These are phyloP conservation scores for Ceryle rudis DNA, from an alignment of 2,797 vertebrate genomes.

Conservation along the genomic window DNA sequence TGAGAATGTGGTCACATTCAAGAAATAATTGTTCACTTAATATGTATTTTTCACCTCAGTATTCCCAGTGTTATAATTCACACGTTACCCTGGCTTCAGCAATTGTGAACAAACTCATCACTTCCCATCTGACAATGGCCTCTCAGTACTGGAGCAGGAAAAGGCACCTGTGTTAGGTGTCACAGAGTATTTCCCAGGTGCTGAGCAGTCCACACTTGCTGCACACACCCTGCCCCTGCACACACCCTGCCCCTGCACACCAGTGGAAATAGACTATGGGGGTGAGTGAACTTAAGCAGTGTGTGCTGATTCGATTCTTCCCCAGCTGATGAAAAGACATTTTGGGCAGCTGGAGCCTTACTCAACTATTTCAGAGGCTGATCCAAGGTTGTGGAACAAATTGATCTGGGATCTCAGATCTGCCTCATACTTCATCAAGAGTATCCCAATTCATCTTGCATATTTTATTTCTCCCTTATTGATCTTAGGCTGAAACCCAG, in stretches of 20 bases:
- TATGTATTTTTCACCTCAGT: neutral
- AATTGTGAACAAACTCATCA: neutral
- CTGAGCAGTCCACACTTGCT: neutral
- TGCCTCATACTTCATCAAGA: neutral
- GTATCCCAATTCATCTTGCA: neutral
- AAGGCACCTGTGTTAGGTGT: neutral
- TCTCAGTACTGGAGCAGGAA: neutral
- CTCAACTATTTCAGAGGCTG: neutral
- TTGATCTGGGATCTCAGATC: neutral
- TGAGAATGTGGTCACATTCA: neutral
- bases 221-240: neutral
- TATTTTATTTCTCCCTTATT: neutral
- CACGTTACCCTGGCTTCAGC: neutral
- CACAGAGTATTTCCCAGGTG: neutral
- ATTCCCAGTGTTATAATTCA: neutral
- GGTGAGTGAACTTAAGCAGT: neutral
- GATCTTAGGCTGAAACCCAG: neutral
- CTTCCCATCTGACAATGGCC: neutral
- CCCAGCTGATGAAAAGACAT: neutral
- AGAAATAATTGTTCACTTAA: neutral
- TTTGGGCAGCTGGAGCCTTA: neutral
- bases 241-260: neutral
- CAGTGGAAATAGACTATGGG: neutral
- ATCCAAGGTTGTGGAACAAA: neutral
- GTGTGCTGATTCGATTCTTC: neutral